These are phyloP conservation scores for Leucania comma DNA, from an alignment of 2,888 invertebrate genomes.

Conservation along the genomic window DNA sequence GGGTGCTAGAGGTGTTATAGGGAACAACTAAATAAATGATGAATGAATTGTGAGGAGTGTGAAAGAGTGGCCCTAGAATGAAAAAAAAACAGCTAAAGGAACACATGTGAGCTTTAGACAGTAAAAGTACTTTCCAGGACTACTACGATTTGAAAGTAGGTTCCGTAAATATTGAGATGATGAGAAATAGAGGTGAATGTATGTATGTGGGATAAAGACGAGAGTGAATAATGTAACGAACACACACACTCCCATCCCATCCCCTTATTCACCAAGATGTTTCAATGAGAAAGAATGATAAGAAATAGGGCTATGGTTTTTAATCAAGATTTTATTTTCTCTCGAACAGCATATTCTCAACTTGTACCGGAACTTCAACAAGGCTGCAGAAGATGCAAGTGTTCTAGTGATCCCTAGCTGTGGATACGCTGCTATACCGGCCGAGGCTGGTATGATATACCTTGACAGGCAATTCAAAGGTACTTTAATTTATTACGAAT, in stretches of 20 bases:
- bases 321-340: background rate
- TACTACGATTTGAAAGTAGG: no score
- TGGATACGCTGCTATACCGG: constrained; percentile 74
- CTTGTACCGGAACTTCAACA: constrained; percentile 69
- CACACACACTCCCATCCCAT: no score
- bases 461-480: constrained; percentile 76
- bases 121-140: no score
- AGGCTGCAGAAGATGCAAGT: constrained; percentile 72
- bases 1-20: no score
- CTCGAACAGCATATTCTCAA: constrained; percentile 74
- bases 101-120: no score
- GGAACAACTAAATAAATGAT: no score
- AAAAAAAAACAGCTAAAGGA: no score
- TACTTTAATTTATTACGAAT: constrained; percentile 41
- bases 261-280: no score
- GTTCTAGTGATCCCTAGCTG: constrained; percentile 77
- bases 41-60: no score
- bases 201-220: background rate
- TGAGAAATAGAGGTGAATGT: background rate
- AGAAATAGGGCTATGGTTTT: background rate
- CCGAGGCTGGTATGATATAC: constrained; percentile 71
- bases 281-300: background rate
- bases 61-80: no score
- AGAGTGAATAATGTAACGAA: no score
- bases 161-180: no score